Conservation (phyloP, 1,140 invertebrate genomes). For the Drosophila elegans region DNA sequence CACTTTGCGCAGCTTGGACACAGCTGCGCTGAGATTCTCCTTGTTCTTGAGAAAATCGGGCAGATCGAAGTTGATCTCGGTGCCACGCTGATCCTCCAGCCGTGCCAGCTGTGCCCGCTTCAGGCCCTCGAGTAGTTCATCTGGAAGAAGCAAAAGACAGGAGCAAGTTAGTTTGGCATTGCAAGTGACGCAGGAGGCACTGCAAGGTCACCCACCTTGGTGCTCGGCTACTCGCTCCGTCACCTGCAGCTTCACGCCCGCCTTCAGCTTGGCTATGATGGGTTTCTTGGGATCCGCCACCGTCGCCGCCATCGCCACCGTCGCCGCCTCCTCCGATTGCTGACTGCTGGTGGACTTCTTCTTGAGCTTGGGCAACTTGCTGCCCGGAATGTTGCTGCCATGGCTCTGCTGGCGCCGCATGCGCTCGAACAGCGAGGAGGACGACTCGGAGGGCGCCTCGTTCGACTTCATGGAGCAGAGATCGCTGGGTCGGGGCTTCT, state of each 20-base stretch:
- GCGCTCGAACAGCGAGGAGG: constrained; percentile 89
- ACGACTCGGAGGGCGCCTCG: constrained; percentile 89
- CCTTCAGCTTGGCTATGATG: constrained; percentile 89
- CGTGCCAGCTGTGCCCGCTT: constrained; percentile 90
- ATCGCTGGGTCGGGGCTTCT: constrained; percentile 48
- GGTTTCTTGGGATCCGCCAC: constrained; percentile 85
- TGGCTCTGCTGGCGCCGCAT: constrained; percentile 87
- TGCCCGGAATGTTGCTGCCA: constrained; percentile 67
- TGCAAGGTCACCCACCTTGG: constrained; percentile 86
- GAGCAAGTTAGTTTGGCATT: neutral
- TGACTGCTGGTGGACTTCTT: constrained; percentile 77
- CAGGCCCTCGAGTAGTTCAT: constrained; percentile 90
- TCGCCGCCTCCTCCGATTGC: constrained; percentile 64
- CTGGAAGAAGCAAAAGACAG: constrained; percentile 24
- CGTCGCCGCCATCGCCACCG: constrained; percentile 4
- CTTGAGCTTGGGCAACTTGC: constrained; percentile 74
- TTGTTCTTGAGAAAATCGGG: constrained; percentile 91
- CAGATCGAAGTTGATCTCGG: constrained; percentile 92
- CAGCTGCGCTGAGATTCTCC: constrained; percentile 80
- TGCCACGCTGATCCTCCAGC: constrained; percentile 93
- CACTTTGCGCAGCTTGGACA: constrained; percentile 73
- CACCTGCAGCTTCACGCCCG: constrained; percentile 89
- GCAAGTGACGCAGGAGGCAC: neutral
- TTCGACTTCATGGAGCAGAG: constrained; percentile 87
- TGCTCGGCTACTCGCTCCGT: constrained; percentile 88